phyloP scores from a whole-genome alignment of 2,113 vertebrate species.

The Gymnobelideus leadbeateri region DNA sequence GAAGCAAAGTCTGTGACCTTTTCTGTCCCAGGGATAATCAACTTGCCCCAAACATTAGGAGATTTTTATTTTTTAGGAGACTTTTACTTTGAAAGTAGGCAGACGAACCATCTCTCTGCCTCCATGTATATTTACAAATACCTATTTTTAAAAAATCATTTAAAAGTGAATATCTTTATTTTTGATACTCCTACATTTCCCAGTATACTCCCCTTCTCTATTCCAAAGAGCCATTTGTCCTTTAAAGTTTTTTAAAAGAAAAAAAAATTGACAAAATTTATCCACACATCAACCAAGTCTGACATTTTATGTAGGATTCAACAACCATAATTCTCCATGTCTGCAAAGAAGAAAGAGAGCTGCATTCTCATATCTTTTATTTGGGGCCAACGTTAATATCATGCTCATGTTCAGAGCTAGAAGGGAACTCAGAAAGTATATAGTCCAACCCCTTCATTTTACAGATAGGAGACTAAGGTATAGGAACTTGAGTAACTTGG shows the following conservation, averaged over 20 bases:
- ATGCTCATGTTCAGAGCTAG: neutral
- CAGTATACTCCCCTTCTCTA: neutral
- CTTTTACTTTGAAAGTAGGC: neutral
- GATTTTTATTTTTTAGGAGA: neutral
- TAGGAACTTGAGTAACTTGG: neutral
- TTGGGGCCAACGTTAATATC: neutral
- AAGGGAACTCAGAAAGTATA: neutral
- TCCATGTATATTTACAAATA: neutral
- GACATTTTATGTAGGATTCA: neutral
- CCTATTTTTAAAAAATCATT: neutral
- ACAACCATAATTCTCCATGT: neutral
- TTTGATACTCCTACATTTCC: neutral
- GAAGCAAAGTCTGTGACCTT: neutral
- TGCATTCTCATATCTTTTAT: neutral
- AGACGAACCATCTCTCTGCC: neutral
- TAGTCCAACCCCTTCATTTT: neutral
- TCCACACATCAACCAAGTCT: neutral
- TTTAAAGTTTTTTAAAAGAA: too few species aligned
- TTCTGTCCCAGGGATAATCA: neutral
- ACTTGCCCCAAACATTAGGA: neutral
- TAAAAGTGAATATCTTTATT: neutral
- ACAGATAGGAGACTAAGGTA: neutral
- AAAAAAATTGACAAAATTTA: neutral
- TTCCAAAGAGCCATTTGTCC: neutral
- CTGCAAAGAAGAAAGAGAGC: neutral